These are phyloP conservation scores for Acanthiza pusilla DNA, from an alignment of 2,797 vertebrate species.

Conservation along the genomic window DNA sequence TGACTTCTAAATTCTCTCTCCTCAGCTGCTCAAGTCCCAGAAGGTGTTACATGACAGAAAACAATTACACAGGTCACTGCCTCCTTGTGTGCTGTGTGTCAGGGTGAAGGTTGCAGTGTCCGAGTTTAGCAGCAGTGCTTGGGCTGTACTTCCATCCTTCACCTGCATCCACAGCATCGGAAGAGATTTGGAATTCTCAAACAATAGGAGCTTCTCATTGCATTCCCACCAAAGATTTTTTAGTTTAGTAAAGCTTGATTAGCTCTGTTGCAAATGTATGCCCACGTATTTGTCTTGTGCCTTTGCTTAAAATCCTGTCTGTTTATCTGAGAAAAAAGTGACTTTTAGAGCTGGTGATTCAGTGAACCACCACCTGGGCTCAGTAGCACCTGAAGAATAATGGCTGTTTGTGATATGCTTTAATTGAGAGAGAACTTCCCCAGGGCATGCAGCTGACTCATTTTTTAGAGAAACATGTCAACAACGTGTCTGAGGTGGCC, in stretches of 20 bases:
- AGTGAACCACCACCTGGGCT: background rate
- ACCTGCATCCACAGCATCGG: background rate
- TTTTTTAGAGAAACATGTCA: background rate
- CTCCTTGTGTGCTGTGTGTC: background rate
- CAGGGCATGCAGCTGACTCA: background rate
- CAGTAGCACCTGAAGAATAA: background rate
- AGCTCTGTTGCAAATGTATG: background rate
- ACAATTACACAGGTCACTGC: background rate
- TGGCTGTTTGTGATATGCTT: background rate
- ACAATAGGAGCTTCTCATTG: background rate
- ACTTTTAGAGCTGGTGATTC: background rate
- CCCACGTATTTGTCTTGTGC: background rate
- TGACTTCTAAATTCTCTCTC: background rate
- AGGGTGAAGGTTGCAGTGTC: background rate
- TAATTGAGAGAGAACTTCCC: background rate
- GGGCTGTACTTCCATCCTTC: background rate
- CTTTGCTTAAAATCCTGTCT: background rate
- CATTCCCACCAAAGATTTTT: background rate
- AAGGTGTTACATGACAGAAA: background rate
- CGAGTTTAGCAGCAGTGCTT: background rate
- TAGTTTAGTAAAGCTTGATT: background rate
- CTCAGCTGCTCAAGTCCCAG: background rate
- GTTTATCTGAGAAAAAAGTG: background rate
- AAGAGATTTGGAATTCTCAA: background rate
- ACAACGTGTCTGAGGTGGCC: background rate